Base-by-base conservation (phyloP, 2,113 vertebrate species). In the Otis tarda region DNA sequence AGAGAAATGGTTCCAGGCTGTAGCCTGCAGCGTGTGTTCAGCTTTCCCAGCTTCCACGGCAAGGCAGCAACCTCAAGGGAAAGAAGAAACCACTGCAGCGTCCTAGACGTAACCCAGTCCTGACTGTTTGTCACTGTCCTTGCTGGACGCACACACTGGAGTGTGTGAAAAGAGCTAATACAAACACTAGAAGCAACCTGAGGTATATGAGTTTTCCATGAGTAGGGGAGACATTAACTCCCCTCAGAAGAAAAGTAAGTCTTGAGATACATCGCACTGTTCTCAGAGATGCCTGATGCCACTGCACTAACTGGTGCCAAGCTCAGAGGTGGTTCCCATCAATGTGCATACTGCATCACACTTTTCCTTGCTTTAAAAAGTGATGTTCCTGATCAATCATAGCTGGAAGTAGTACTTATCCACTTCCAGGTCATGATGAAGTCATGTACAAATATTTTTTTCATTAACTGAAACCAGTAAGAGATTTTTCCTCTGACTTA, bases 121-220 rank as follows among this genome's bases (percentile, higher is more conserved):
- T 35, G 47, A 12, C 67, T 28, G 35, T 6, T 75, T 25, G 24
- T 12, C 61, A 2, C 2, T 3, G 45, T 7, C 43, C 50, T 49
- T 23, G 1, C 4, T 7, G n/a, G 12, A 13, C 17, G 45, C 17
- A 39, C 22, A 7, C 4, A 3, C 25, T 22, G 37, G 20, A 10
- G 3, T 4, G 23, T 6, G 31, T 18, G 50, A 70, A 15, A 41
- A 0, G 0, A 63, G 31, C 33, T 7, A 30, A 13, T 14, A 28
- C 27, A 57, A 7, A 13, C 52, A 11, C 37, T 14, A 23, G 15
- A 49, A 76, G n/a, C 3, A 1, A 39, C 8, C 16, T 28, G 27
- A 52, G 67, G 17, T 18, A 18, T 1, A 0, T 1, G 12, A 25
- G 14, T 8, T n/a, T 37, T 16, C 39, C 25, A 19, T 12, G 52